Evolutionary conservation across 1,140 invertebrate species (phyloP).

Genomic region (Dendrolimus punctatus): DNA sequence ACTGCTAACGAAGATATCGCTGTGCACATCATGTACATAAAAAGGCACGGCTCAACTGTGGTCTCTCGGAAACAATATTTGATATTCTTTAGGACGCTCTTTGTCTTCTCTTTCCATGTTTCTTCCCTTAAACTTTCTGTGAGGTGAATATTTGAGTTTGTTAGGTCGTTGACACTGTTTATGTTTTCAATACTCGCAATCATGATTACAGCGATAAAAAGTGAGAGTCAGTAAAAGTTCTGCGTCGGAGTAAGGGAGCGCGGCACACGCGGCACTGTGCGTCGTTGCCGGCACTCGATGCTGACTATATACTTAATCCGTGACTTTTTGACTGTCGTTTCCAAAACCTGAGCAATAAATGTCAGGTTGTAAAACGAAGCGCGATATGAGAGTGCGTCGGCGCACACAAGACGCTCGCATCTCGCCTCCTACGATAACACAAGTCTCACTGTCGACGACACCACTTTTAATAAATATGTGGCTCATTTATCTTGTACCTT

Average conservation of each 20-base stretch:
- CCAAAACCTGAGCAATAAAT: constrained; percentile 57
- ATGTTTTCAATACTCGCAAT: constrained; percentile 38
- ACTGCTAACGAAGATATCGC: constrained; percentile 54
- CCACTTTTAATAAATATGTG: constrained; percentile 51
- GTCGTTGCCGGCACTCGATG: constrained; percentile 26
- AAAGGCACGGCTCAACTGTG: constrained; percentile 60
- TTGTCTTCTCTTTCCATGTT: constrained; percentile 48
- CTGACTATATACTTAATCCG: constrained; percentile 44
- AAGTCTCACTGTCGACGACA: constrained; percentile 42
- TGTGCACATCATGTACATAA: constrained; percentile 58
- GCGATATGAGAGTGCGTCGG: constrained; percentile 39
- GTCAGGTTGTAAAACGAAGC: constrained; percentile 45
- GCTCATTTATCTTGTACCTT: constrained; percentile 55
- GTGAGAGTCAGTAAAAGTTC: constrained; percentile 54
- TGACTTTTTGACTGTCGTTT: constrained; percentile 45
- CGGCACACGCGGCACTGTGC: constrained; percentile 35
- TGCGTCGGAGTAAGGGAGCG: constrained; percentile 21
- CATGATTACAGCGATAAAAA: constrained; percentile 40
- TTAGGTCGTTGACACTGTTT: constrained; percentile 37
- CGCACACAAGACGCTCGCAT: constrained; percentile 44
- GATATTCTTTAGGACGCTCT: constrained; percentile 38
- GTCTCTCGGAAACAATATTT: constrained; percentile 43
- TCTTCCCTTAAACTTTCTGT: constrained; percentile 28
- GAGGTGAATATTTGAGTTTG: constrained; percentile 49
- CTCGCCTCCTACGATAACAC: constrained; percentile 53